phyloP scores from a whole-genome alignment of 2,113 vertebrate species.

The Falco punctatus region DNA sequence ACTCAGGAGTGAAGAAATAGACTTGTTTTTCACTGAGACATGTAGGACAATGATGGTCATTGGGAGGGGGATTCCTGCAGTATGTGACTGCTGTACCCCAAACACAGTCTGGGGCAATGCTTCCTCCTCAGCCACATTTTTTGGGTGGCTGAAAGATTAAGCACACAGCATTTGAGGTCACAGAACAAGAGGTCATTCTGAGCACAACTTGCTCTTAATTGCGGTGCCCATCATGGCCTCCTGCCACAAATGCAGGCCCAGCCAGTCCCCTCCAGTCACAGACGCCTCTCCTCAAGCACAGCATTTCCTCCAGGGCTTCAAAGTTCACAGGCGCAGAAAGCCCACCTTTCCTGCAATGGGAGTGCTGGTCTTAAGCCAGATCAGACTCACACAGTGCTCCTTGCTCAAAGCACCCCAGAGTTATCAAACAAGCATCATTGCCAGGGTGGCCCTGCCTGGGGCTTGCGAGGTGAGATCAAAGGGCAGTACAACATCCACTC shows the following conservation, averaged over 20 bases:
- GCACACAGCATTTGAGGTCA: neutral
- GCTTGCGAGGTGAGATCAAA: neutral
- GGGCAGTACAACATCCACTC: neutral
- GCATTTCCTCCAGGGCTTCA: neutral
- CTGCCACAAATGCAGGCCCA: neutral
- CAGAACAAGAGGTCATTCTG: rapidly evolving
- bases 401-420: neutral
- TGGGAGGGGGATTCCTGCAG: neutral
- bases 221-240: rapidly evolving
- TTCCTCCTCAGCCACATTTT: neutral
- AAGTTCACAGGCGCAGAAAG: neutral
- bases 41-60: neutral
- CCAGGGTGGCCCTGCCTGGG: neutral
- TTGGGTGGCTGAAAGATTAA: neutral
- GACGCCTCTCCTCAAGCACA: neutral
- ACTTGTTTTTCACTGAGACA: neutral
- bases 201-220: neutral
- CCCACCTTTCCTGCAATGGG: neutral
- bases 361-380: rapidly evolving
- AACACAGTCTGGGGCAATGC: neutral
- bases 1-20: neutral
- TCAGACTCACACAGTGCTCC: neutral
- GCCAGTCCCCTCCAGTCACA: neutral
- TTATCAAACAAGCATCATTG: neutral
- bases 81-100: neutral